A percentile compares a stretch with the other conserved stretches of the same genome.
Conservation (phyloP, 1,140 invertebrate genomes). For the Diachasma alloeum region DNA sequence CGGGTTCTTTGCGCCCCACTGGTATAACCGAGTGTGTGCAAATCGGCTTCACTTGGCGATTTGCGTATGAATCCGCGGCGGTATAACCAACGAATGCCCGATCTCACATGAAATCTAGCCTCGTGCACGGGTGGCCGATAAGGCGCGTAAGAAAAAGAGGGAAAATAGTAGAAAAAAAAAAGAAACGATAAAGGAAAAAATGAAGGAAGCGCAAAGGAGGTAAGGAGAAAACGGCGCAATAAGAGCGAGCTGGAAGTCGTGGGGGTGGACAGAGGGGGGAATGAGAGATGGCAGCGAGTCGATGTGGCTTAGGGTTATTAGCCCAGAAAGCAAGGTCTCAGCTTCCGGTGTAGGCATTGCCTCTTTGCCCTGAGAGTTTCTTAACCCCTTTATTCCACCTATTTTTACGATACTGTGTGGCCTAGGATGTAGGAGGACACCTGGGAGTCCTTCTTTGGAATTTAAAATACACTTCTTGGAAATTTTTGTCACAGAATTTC, state of each 20-base stretch:
- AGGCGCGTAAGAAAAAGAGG: conserved; percentile 30
- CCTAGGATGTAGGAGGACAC: neutral
- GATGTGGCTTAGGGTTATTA: conserved; percentile 64
- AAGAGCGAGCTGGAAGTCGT: conserved; percentile 21
- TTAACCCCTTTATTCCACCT: conserved; percentile 55
- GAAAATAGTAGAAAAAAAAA: neutral
- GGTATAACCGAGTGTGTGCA: conserved; percentile 3
- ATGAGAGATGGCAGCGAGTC: conserved; percentile 46
- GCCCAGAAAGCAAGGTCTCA: conserved; percentile 65
- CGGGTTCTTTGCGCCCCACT: neutral
- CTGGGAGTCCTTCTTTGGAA: neutral
- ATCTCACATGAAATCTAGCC: conserved; percentile 61
- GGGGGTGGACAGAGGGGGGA: conserved; percentile 34
- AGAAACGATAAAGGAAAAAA: neutral
- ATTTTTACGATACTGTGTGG: neutral
- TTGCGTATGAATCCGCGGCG: conserved; percentile 50
- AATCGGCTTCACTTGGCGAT: conserved; percentile 37
- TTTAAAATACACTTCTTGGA: neutral
- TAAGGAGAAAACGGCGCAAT: neutral
- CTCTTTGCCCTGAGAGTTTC: conserved; percentile 61
- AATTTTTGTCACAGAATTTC: too few species aligned
- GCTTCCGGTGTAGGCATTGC: conserved; percentile 61
- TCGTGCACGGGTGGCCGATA: conserved; percentile 48
- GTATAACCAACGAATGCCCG: conserved; percentile 37
- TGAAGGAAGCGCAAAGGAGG: conserved; percentile 1